Evolutionary conservation across 2,797 vertebrate species (phyloP), one percentile per base, ranked within the genome.

Genomic region (Hypotaenidia philippensis): DNA sequence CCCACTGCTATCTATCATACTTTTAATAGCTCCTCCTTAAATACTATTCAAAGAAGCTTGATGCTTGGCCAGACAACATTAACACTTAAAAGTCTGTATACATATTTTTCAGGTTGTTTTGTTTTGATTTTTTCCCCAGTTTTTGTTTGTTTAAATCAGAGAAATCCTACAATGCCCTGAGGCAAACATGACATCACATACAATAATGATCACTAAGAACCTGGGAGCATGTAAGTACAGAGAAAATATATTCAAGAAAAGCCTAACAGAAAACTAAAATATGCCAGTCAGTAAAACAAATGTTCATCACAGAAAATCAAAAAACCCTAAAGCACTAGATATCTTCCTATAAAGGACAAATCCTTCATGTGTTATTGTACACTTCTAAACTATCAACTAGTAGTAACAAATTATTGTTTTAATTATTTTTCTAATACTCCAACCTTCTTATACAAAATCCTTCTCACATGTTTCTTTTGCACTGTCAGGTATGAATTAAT

Each of bases 1-100:
- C 57, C 63, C 2, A 4, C 32, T 71, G 66, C 56, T 79, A 65
- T 93, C 83, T 60, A 92, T 91, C 90, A 87, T 14, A 31, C 32
- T 77, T 95, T 40, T 84, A 94, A 84, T 5, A 80, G 76, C 11
- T 84, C 45, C 47, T 87, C 60, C 60, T 79, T 82, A 94, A 92
- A 68, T 31, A 72, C 19, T 71, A 38, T 53, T 79, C 38, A 68
- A 83, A 64, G 71, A 94, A 75, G 22, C 60, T 22, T 3, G 5
- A 66, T 63, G 21, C 47, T 75, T 59, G 27, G 57, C 11, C 61
- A 89, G 47, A 18, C 40, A 91, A 36, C 25, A 61, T 31, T 64
- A 85, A 72, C 15, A 13, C 15, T 50, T 77, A 25, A 14, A 92
- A 68, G 34, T 26, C 49, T 77, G 26, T 38, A 75, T 11, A 40